These are phyloP conservation scores for Cherax quadricarinatus DNA, from an alignment of 1,140 invertebrate species.

Conservation along the genomic window DNA sequence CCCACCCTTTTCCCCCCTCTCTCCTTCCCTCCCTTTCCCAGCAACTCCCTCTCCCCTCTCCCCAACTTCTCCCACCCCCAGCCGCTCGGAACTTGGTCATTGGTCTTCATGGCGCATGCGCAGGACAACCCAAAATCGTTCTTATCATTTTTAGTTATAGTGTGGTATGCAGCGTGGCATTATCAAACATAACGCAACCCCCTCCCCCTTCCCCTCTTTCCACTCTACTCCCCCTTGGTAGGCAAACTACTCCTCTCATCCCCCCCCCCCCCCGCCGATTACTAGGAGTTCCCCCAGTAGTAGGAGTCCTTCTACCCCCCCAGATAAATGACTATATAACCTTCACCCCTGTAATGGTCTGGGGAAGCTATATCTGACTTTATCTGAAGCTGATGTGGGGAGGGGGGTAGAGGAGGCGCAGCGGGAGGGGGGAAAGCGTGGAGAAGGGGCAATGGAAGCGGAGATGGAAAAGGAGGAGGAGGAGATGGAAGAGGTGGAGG, in stretches of 20 bases:
- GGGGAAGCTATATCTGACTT: slow-evolving; percentile 58
- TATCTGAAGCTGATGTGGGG: slow-evolving; percentile 28
- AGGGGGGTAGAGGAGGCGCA: not conserved
- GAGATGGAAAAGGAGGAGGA: not conserved
- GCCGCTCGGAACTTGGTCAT: no score
- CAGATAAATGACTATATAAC: slow-evolving; percentile 63
- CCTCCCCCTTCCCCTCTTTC: not conserved
- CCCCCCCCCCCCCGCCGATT: slow-evolving; percentile 9
- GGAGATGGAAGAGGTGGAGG: not conserved
- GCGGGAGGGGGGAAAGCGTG: not conserved
- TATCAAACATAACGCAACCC: no score
- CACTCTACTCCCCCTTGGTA: not conserved
- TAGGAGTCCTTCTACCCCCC: not conserved
- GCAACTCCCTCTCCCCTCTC: not conserved
- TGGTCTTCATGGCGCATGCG: no score
- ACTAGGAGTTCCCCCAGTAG: not conserved
- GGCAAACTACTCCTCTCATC: not conserved
- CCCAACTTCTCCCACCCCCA: not conserved
- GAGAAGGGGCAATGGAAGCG: not conserved
- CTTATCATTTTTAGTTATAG: no score
- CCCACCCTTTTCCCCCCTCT: no score
- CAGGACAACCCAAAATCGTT: no score
- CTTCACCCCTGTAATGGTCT: slow-evolving; percentile 18
- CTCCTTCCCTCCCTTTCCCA: no score
- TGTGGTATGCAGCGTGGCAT: no score